phyloP scores from a whole-genome alignment of 2,113 vertebrate species.

The Peromyscus maniculatus region DNA sequence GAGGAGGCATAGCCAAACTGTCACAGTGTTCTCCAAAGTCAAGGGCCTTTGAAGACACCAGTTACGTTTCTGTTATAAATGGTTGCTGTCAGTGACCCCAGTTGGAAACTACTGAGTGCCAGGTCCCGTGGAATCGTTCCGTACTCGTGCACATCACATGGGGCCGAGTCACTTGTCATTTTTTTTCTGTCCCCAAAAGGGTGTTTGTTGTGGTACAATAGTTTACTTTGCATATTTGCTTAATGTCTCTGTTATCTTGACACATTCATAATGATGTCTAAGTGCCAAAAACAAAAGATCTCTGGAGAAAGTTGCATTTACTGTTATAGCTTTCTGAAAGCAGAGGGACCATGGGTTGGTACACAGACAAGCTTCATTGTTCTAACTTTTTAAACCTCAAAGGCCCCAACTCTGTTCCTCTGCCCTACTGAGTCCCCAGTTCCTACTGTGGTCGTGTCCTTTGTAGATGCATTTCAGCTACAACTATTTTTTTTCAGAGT shows the following conservation, averaged over 20 bases:
- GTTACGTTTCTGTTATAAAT: constrained; percentile 42
- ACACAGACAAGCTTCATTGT: constrained; percentile 51
- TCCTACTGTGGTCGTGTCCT: constrained; percentile 78
- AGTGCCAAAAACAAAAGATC: not conserved
- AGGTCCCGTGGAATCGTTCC: constrained; percentile 30
- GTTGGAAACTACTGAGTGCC: not conserved
- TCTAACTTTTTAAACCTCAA: constrained; percentile 76
- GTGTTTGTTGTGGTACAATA: not conserved
- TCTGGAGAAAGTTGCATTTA: constrained; percentile 35
- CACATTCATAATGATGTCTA: constrained; percentile 8
- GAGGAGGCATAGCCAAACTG: constrained; percentile 50
- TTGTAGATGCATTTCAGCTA: constrained; percentile 78
- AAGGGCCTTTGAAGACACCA: constrained; percentile 63
- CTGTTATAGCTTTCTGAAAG: not conserved
- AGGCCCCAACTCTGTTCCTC: constrained; percentile 69
- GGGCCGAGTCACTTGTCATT: not conserved
- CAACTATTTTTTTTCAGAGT: not conserved
- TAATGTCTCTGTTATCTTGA: constrained; percentile 41
- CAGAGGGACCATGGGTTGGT: not conserved
- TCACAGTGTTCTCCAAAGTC: constrained; percentile 60
- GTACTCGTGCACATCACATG: not conserved
- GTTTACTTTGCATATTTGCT: constrained; percentile 51
- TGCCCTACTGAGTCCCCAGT: constrained; percentile 70
- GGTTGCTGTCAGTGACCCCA: constrained; percentile 47
- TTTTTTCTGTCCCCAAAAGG: not conserved